Conservation (phyloP, 2,888 invertebrate genomes). For the Drosophila mercatorum region DNA sequence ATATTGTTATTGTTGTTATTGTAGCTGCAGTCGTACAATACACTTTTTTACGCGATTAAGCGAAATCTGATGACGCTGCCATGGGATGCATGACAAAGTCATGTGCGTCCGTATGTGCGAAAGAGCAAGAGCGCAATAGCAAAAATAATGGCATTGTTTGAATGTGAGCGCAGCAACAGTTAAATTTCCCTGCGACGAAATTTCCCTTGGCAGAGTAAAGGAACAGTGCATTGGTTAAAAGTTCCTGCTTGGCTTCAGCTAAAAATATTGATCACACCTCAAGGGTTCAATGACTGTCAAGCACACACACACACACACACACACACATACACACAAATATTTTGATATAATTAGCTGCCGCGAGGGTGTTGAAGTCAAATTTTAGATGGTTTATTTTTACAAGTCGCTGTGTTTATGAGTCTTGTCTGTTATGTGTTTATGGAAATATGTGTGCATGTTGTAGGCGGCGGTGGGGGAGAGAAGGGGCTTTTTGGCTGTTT, state of each 20-base stretch:
- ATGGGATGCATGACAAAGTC: slow-evolving; percentile 46
- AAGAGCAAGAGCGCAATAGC: slow-evolving; percentile 14
- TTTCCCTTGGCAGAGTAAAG: not conserved
- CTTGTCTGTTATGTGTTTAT: slow-evolving; percentile 7
- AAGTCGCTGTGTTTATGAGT: slow-evolving; percentile 50
- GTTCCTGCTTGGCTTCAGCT: slow-evolving; percentile 27
- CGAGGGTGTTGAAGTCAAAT: slow-evolving; percentile 71
- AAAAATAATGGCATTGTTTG: slow-evolving; percentile 3
- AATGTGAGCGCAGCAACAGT: slow-evolving; percentile 11
- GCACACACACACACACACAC: slow-evolving; percentile 34
- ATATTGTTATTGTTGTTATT: slow-evolving; percentile 34
- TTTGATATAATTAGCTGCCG: slow-evolving; percentile 66
- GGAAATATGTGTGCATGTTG: not conserved
- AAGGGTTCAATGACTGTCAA: slow-evolving; percentile 64
- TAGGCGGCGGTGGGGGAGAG: not conserved
- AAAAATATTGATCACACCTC: slow-evolving; percentile 52
- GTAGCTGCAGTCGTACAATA: slow-evolving; percentile 49
- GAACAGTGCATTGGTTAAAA: slow-evolving; percentile 15
- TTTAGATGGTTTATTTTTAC: slow-evolving; percentile 71
- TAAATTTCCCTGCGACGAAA: slow-evolving; percentile 14
- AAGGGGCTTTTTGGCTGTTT: slow-evolving; percentile 22
- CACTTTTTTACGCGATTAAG: slow-evolving; percentile 71
- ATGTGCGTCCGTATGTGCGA: slow-evolving; percentile 3
- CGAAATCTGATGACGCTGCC: slow-evolving; percentile 67
- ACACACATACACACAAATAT: slow-evolving; percentile 17